These are phyloP conservation scores for Rhynchotus rufescens DNA, from an alignment of 2,797 vertebrate genomes.

Conservation along the genomic window DNA sequence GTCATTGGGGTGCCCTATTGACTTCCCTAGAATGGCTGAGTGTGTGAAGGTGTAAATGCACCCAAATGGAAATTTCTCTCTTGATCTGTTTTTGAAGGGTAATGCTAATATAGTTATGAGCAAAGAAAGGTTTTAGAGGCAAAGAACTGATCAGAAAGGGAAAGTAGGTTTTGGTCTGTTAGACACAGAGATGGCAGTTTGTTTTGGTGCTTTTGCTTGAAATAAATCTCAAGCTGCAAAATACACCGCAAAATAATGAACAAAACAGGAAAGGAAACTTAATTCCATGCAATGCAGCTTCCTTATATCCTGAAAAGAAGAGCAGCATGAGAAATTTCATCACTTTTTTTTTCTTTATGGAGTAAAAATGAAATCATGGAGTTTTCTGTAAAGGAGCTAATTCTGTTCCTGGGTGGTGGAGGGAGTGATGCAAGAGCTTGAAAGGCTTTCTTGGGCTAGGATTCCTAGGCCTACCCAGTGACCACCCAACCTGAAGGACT, in stretches of 20 bases:
- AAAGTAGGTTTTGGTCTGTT: not conserved
- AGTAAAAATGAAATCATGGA: not conserved
- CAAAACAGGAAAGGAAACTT: not conserved
- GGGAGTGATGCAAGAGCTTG: slow-evolving; percentile 24
- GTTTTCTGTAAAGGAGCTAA: slow-evolving; percentile 16
- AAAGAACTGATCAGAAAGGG: fast-evolving
- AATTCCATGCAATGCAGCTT: not conserved
- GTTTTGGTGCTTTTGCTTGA: not conserved
- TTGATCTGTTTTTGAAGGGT: not conserved
- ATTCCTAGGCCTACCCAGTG: slow-evolving; percentile 34
- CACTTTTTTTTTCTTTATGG: not conserved
- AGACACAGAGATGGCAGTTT: not conserved
- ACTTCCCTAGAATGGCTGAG: slow-evolving; percentile 14
- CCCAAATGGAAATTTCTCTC: slow-evolving; percentile 27
- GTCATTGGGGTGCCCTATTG: not conserved
- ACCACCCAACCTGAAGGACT: not conserved
- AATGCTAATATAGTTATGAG: not conserved
- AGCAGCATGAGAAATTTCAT: not conserved
- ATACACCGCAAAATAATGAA: not conserved
- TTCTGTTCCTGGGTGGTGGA: not conserved
- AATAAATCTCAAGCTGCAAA: not conserved
- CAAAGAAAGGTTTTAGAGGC: slow-evolving; percentile 15
- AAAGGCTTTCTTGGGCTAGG: slow-evolving; percentile 31
- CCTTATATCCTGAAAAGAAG: not conserved
- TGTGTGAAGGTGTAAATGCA: not conserved